Percentiles rank a stretch among this genome's conserved stretches.
These are phyloP conservation scores for Drosophila burlai DNA, from an alignment of 1,140 invertebrate genomes.

Conservation along the genomic window DNA sequence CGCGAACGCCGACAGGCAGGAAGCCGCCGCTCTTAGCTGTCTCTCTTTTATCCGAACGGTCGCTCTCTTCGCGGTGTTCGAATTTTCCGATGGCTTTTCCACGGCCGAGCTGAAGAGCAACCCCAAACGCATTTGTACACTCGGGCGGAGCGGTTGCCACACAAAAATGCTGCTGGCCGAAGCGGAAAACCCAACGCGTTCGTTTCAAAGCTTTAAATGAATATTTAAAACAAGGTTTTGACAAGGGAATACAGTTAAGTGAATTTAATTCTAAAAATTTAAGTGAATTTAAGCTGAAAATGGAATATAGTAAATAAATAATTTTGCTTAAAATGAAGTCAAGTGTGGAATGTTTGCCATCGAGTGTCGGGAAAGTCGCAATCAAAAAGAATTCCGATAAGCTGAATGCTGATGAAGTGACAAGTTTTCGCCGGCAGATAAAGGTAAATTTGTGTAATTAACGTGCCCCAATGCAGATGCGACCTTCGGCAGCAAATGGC, in stretches of 20 bases:
- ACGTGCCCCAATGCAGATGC: constrained; percentile 8
- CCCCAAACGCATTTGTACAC: constrained; percentile 67
- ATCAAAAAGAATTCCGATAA: neutral
- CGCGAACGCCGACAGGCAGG: constrained; percentile 36
- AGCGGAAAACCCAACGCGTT: constrained; percentile 6
- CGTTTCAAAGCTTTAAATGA: constrained; percentile 23
- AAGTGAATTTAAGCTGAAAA: neutral
- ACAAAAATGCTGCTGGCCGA: constrained; percentile 53
- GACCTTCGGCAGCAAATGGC: constrained; percentile 23
- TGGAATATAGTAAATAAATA: neutral
- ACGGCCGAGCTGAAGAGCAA: constrained; percentile 49
- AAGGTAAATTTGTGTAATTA: constrained; percentile 47
- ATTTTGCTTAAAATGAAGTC: neutral
- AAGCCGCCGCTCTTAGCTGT: constrained; percentile 15
- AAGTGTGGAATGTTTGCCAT: constrained; percentile 1
- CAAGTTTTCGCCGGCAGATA: constrained; percentile 12
- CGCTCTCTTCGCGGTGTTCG: constrained; percentile 29
- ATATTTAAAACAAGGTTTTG: constrained; percentile 14
- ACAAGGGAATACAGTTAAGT: constrained; percentile 1
- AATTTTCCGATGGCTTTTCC: constrained; percentile 56
- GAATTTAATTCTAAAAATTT: neutral
- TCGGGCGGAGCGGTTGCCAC: constrained; percentile 78
- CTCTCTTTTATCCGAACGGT: neutral
- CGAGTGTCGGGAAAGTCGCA: neutral
- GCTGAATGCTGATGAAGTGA: constrained; percentile 10